Conservation (phyloP, 2,888 invertebrate genomes). For the Yponomeuta cagnagella region DNA sequence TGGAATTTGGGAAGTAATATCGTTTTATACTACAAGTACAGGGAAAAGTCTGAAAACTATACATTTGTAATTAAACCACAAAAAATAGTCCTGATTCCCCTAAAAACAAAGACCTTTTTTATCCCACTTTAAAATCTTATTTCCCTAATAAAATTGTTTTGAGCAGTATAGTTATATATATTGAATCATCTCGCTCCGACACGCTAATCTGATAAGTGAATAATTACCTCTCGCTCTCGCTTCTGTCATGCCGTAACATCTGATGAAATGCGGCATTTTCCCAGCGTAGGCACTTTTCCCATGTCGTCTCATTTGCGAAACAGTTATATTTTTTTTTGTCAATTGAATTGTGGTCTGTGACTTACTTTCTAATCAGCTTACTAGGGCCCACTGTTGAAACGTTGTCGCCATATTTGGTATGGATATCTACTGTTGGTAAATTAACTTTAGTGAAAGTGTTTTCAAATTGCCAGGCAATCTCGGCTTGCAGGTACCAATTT, state of each 20-base stretch:
- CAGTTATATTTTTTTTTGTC: constrained; percentile 34
- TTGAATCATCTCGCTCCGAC: background rate
- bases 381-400: constrained; percentile 23
- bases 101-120: too few relatives aligned
- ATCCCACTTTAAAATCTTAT: too few relatives aligned
- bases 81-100: too few relatives aligned
- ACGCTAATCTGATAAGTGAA: constrained; percentile 9
- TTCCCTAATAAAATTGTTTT: too few relatives aligned
- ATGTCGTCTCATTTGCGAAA: constrained; percentile 31
- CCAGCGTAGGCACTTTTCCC: constrained; percentile 33
- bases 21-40: too few relatives aligned
- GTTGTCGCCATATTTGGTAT: constrained; percentile 44
- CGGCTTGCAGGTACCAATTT: background rate
- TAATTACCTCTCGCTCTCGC: constrained; percentile 5
- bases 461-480: constrained; percentile 28
- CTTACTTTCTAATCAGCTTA: constrained; percentile 37
- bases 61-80: too few relatives aligned
- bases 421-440: constrained; percentile 37
- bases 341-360: constrained; percentile 23
- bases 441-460: constrained; percentile 60
- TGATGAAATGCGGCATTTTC: constrained; percentile 17
- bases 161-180: background rate
- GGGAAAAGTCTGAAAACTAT: too few relatives aligned
- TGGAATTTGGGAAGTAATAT: too few relatives aligned
- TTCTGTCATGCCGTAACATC: constrained; percentile 10